Evolutionary conservation across 2,888 invertebrate genomes (phyloP).

Genomic region (Troides helena): DNA sequence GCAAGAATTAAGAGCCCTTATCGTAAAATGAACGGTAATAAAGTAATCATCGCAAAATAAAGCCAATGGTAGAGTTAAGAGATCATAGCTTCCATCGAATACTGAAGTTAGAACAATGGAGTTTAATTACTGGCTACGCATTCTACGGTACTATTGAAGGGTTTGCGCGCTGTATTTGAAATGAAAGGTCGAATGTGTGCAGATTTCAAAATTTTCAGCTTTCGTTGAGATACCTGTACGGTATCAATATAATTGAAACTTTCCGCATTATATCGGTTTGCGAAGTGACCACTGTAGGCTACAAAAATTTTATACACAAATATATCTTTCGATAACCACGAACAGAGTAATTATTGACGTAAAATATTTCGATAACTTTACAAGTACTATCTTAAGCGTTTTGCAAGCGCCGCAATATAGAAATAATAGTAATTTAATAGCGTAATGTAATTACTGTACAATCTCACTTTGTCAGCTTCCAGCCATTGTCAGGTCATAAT

Average conservation of each 20-base stretch:
- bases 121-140: background rate
- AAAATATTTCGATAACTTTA: background rate
- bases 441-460: slow-evolving; percentile 21
- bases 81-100: background rate
- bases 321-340: background rate
- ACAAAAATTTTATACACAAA: background rate
- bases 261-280: background rate
- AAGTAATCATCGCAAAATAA: background rate
- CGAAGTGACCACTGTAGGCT: background rate
- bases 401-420: slow-evolving; percentile 5
- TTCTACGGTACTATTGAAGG: background rate
- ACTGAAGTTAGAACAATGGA: background rate
- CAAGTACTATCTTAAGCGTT: background rate
- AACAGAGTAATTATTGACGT: background rate
- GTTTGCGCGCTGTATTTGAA: background rate
- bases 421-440: slow-evolving; percentile 14
- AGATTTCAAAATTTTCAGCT: background rate
- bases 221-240: background rate
- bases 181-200: background rate
- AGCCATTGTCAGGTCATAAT: slow-evolving; percentile 11
- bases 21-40: background rate
- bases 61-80: background rate
- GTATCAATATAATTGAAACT: background rate
- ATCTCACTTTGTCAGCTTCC: slow-evolving; percentile 28
- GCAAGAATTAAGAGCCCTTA: background rate